A percentile compares a stretch with the other conserved stretches of the same genome.
phyloP scores from a whole-genome alignment of 2,797 vertebrate species.

The Danio tinwini region DNA sequence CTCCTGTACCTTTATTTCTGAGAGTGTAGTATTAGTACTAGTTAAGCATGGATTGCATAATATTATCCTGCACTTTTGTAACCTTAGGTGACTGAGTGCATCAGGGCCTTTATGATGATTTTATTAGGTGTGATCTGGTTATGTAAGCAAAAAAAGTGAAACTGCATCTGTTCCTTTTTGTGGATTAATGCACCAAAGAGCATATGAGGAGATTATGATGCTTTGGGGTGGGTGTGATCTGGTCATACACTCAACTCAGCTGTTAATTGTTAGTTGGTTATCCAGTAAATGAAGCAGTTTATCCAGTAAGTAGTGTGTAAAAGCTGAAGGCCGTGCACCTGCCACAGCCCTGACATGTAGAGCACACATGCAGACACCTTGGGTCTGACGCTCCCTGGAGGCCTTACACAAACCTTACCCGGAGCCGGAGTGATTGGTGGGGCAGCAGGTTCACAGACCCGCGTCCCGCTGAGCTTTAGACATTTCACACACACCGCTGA shows the following conservation, averaged over 20 bases:
- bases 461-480: background rate
- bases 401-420: background rate
- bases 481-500: conserved; percentile 9
- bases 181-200: too few relatives aligned
- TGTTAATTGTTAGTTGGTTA: background rate
- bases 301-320: background rate
- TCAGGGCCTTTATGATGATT: too few relatives aligned
- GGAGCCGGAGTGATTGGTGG: background rate
- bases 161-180: too few relatives aligned
- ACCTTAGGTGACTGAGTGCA: too few relatives aligned
- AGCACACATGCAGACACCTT: background rate
- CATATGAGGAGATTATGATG: too few relatives aligned
- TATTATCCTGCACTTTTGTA: too few relatives aligned
- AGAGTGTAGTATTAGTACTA: too few relatives aligned
- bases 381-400: background rate
- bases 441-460: background rate
- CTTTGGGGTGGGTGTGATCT: background rate
- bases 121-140: too few relatives aligned
- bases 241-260: background rate
- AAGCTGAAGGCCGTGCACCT: background rate
- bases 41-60: too few relatives aligned
- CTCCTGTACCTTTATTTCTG: too few relatives aligned
- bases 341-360: background rate
- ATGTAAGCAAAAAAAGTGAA: too few relatives aligned
- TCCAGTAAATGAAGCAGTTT: background rate